These are phyloP conservation scores for Peromyscus eremicus DNA, from an alignment of 2,797 vertebrate species.

Conservation along the genomic window DNA sequence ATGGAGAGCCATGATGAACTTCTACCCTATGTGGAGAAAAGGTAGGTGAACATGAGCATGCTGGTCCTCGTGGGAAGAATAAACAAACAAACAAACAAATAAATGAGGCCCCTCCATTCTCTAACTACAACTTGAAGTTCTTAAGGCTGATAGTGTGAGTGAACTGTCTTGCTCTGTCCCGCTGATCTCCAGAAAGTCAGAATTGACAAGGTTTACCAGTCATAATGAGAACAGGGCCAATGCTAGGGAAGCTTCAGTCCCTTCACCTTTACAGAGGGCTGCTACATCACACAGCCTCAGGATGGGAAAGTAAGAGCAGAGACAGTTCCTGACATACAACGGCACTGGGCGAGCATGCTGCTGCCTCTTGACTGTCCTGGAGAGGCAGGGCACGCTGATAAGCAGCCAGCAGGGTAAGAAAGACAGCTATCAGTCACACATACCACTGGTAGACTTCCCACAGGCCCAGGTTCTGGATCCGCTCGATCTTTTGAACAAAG, in stretches of 20 bases:
- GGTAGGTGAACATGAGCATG: not conserved
- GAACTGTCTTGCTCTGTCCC: not conserved
- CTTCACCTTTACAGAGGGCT: not conserved
- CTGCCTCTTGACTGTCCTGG: not conserved
- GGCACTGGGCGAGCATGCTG: not conserved
- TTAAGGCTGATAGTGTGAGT: not conserved
- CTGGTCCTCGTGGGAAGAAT: not conserved
- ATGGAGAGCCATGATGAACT: not conserved
- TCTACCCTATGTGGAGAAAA: not conserved
- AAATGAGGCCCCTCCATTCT: not conserved
- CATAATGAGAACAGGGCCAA: not conserved
- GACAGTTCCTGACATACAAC: not conserved
- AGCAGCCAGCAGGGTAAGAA: not conserved
- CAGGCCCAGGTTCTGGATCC: slow-evolving; percentile 90
- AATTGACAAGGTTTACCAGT: not conserved
- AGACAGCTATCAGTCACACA: not conserved
- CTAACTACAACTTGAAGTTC: not conserved
- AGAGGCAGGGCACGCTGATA: not conserved
- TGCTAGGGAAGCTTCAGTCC: not conserved
- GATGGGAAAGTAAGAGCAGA: not conserved
- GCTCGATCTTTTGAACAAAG: slow-evolving; percentile 86
- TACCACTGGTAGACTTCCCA: slow-evolving; percentile 94
- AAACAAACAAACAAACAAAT: not conserved
- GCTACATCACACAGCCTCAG: not conserved
- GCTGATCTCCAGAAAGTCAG: not conserved